A percentile compares a stretch with the other conserved stretches of the same genome.
Conservation (phyloP, 2,797 vertebrate genomes). For the Myotis findleyi region DNA sequence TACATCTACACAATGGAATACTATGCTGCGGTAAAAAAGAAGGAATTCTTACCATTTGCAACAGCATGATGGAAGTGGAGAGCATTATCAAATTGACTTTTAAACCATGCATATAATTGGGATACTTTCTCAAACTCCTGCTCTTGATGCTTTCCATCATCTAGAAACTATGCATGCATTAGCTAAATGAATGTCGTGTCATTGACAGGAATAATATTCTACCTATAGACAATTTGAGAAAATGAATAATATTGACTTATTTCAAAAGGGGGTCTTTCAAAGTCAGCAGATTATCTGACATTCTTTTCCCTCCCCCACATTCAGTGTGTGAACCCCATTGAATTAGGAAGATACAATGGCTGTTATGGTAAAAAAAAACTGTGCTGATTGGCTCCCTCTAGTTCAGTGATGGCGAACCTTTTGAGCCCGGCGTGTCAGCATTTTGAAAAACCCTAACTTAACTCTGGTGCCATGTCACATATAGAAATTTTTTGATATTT, state of each 20-base stretch:
- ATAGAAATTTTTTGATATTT: too few species aligned
- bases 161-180: conserved; percentile 24
- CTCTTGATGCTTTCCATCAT: conserved; percentile 22
- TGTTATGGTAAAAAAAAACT: conserved; percentile 81
- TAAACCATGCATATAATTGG: background rate
- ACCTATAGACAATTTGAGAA: conserved; percentile 59
- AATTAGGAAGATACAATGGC: conserved; percentile 65
- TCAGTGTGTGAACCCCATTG: conserved; percentile 23
- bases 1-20: too few species aligned
- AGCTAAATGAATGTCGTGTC: conserved; percentile 50
- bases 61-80: too few species aligned
- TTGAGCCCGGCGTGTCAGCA: too few species aligned
- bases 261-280: conserved; percentile 71
- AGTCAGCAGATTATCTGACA: conserved; percentile 71
- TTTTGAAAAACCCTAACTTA: too few species aligned
- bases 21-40: too few species aligned
- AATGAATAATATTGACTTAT: conserved; percentile 67
- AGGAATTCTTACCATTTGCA: too few species aligned
- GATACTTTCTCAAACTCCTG: conserved; percentile 1
- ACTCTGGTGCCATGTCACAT: too few species aligned
- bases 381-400: conserved; percentile 80
- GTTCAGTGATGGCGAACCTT: background rate
- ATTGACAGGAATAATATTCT: conserved; percentile 66
- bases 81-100: background rate
- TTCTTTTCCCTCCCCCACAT: conserved; percentile 18